A percentile compares a stretch with the other conserved stretches of the same genome.
Evolutionary conservation across 1,140 invertebrate genomes (phyloP).

Genomic region (Drosophila truncata): DNA sequence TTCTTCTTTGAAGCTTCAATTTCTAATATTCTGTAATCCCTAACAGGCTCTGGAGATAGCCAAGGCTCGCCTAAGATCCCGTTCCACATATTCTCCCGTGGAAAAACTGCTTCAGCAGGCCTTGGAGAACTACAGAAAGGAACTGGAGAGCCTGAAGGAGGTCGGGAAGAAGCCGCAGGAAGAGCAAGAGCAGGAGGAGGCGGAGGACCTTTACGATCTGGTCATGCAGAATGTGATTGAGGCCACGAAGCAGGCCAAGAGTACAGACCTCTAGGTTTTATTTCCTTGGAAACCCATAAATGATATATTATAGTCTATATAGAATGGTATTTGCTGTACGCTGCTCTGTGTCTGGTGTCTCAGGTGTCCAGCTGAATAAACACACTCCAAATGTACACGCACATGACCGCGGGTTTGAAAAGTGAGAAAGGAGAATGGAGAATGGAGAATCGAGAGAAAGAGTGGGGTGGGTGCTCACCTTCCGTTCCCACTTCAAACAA

Average conservation of each 20-base stretch:
- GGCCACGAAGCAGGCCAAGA: constrained; percentile 40
- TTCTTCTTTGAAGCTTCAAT: background rate
- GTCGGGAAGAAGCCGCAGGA: background rate
- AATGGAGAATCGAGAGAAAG: no score
- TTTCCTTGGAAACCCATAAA: constrained; percentile 51
- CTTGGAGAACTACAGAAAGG: constrained; percentile 71
- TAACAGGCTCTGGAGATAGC: constrained; percentile 77
- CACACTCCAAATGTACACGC: constrained; percentile 41
- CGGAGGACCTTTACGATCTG: constrained; percentile 59
- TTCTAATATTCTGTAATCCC: background rate
- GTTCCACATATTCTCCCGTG: constrained; percentile 78
- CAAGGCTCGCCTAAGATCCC: constrained; percentile 79
- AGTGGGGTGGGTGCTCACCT: constrained; percentile 22
- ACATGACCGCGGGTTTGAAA: constrained; percentile 38
- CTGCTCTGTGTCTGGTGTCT: constrained; percentile 40
- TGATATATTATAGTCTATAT: constrained; percentile 7
- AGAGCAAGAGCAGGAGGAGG: constrained; percentile 9
- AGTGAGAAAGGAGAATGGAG: constrained; percentile 13
- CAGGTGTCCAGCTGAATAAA: constrained; percentile 71
- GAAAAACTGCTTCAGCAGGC: constrained; percentile 76
- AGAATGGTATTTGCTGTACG: constrained; percentile 24
- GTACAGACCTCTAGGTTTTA: constrained; percentile 25
- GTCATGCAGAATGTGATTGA: constrained; percentile 70
- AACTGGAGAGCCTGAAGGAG: constrained; percentile 48
- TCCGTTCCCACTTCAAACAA: constrained; percentile 62